These are phyloP conservation scores for Yasuhikotakia modesta DNA, from an alignment of 2,797 vertebrate genomes.

Conservation along the genomic window DNA sequence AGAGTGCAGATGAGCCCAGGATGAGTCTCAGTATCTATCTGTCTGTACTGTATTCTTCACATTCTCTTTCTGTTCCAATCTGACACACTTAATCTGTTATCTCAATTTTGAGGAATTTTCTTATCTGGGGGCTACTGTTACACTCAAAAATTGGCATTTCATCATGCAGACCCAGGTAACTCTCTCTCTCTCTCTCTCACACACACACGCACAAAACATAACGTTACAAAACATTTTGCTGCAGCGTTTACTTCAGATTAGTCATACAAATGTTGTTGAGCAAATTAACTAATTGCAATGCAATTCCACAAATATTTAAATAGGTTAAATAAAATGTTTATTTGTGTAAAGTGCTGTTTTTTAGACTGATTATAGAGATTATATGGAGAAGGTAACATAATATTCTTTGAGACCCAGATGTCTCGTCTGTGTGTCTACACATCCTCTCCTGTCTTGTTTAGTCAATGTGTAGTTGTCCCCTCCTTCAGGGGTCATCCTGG, in stretches of 20 bases:
- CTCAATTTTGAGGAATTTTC: slow-evolving; percentile 53
- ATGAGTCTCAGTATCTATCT: slow-evolving; percentile 40
- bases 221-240: neutral
- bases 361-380: neutral
- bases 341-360: neutral
- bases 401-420: slow-evolving; percentile 63
- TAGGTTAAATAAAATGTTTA: neutral
- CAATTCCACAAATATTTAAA: neutral
- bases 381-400: slow-evolving; percentile 55
- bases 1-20: slow-evolving; percentile 53
- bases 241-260: neutral
- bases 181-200: neutral
- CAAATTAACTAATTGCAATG: too few species aligned
- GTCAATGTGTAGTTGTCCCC: slow-evolving; percentile 64
- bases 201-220: neutral
- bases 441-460: slow-evolving; percentile 56
- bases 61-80: slow-evolving; percentile 44
- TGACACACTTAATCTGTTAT: slow-evolving; percentile 56
- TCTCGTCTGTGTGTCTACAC: slow-evolving; percentile 62
- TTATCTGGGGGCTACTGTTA: slow-evolving; percentile 52
- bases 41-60: slow-evolving; percentile 48
- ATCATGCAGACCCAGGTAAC: slow-evolving; percentile 77
- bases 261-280: too few species aligned
- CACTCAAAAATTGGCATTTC: slow-evolving; percentile 55
- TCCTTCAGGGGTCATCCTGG: slow-evolving; percentile 60